These are phyloP conservation scores for Anoplophora glabripennis DNA, from an alignment of 1,140 invertebrate genomes.

Conservation along the genomic window DNA sequence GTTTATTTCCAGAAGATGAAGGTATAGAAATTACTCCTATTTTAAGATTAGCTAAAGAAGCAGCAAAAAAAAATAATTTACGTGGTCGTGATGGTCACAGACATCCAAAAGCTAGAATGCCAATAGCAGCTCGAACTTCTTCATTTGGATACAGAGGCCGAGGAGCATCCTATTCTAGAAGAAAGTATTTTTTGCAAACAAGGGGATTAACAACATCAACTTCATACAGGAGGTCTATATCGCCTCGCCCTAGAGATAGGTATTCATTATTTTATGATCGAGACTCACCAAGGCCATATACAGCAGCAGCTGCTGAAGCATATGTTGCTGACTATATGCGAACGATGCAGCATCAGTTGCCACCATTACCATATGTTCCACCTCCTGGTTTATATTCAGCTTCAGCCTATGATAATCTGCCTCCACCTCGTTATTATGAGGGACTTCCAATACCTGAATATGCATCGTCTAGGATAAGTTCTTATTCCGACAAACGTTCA, in stretches of 20 bases:
- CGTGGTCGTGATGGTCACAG: constrained; percentile 54
- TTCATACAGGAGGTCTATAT: constrained; percentile 58
- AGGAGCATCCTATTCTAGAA: constrained; percentile 49
- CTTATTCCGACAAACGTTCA: constrained; percentile 68
- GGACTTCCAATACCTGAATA: constrained; percentile 65
- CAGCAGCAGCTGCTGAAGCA: constrained; percentile 68
- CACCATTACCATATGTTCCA: constrained; percentile 67
- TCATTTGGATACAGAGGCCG: constrained; percentile 49
- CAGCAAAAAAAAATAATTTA: constrained; percentile 63
- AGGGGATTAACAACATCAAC: constrained; percentile 51
- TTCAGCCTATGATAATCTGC: constrained; percentile 67
- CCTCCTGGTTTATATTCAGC: constrained; percentile 59
- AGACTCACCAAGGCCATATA: constrained; percentile 47
- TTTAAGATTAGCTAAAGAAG: constrained; percentile 83
- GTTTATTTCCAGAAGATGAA: constrained; percentile 91
- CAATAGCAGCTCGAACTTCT: constrained; percentile 46
- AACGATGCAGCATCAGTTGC: constrained; percentile 75
- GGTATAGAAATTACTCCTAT: constrained; percentile 89
- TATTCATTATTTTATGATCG: constrained; percentile 43
- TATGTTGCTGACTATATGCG: constrained; percentile 77
- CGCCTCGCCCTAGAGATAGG: constrained; percentile 50
- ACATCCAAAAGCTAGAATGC: constrained; percentile 51
- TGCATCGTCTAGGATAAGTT: constrained; percentile 54
- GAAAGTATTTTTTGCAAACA: constrained; percentile 53
- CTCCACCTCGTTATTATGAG: constrained; percentile 77